A percentile compares a stretch with the other conserved stretches of the same genome.
Evolutionary conservation across 2,888 invertebrate genomes (phyloP).

Genomic region (Clostera curtula): DNA sequence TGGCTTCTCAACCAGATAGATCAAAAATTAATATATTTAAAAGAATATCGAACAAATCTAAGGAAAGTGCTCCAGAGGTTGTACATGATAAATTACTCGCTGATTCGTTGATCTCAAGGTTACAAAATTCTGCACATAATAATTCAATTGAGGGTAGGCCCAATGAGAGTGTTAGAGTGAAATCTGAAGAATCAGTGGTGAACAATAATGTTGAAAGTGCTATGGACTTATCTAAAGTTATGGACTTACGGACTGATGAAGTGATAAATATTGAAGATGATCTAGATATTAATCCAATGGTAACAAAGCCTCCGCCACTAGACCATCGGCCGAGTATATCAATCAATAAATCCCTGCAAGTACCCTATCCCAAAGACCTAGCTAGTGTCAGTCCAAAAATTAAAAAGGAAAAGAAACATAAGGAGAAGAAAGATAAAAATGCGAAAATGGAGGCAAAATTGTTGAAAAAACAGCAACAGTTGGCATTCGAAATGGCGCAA

Average conservation of each 20-base stretch:
- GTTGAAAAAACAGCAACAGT: slow-evolving; percentile 60
- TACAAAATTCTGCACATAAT: slow-evolving; percentile 50
- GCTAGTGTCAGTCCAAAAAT: slow-evolving; percentile 73
- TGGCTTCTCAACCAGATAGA: slow-evolving; percentile 87
- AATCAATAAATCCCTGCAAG: slow-evolving; percentile 61
- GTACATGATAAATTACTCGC: slow-evolving; percentile 54
- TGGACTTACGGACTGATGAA: slow-evolving; percentile 67
- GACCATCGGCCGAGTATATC: slow-evolving; percentile 53
- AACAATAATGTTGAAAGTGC: slow-evolving; percentile 70
- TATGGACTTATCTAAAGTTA: slow-evolving; percentile 65
- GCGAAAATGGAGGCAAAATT: slow-evolving; percentile 64
- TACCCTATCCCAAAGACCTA: slow-evolving; percentile 67
- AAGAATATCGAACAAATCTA: slow-evolving; percentile 86
- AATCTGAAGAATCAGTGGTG: slow-evolving; percentile 55
- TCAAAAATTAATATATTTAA: slow-evolving; percentile 92
- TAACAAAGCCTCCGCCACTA: slow-evolving; percentile 29
- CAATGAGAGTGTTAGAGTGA: slow-evolving; percentile 43
- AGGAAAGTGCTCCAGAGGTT: slow-evolving; percentile 66
- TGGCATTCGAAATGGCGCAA: slow-evolving; percentile 57
- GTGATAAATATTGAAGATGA: slow-evolving; percentile 69
- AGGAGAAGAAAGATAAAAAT: slow-evolving; percentile 67
- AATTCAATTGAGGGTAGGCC: slow-evolving; percentile 39
- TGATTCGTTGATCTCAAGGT: slow-evolving; percentile 61
- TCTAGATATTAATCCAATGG: slow-evolving; percentile 44
- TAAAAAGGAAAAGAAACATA: slow-evolving; percentile 75